Conservation (phyloP, 2,113 vertebrate genomes). For the Ovibos moschatus region DNA sequence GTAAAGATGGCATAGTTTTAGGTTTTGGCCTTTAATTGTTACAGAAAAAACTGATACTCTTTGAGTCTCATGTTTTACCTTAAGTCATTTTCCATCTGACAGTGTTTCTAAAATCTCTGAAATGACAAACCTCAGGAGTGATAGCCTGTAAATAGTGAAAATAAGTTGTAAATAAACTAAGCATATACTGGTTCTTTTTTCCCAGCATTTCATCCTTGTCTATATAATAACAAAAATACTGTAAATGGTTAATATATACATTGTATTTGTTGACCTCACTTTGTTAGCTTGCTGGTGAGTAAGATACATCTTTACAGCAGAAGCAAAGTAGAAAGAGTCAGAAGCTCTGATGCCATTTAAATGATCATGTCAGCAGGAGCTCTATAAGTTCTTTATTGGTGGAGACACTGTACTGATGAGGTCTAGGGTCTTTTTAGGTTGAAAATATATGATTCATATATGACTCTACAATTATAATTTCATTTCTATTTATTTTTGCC, state of each 20-base stretch:
- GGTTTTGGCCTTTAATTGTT: neutral
- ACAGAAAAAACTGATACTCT: neutral
- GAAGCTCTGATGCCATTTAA: neutral
- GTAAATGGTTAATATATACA: neutral
- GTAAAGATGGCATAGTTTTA: neutral
- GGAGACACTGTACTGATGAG: neutral
- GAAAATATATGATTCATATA: neutral
- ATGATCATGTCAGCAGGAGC: neutral
- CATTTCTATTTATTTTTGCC: neutral
- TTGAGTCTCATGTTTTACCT: neutral
- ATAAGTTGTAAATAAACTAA: neutral
- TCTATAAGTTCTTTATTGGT: neutral
- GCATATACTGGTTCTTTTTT: neutral
- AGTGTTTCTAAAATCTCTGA: conserved; percentile 5
- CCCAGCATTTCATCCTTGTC: neutral
- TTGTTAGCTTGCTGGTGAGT: neutral
- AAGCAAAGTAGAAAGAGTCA: neutral
- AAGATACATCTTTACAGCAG: neutral
- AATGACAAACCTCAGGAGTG: neutral
- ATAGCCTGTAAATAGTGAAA: neutral
- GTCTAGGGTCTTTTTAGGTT: neutral
- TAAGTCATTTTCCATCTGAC: neutral
- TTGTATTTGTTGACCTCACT: neutral
- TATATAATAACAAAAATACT: neutral
- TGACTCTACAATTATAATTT: neutral